Percentiles rank a stretch among this genome's conserved stretches.
Evolutionary conservation across 2,888 invertebrate species (phyloP).

Genomic region (Chrysomela aeneicollis): DNA sequence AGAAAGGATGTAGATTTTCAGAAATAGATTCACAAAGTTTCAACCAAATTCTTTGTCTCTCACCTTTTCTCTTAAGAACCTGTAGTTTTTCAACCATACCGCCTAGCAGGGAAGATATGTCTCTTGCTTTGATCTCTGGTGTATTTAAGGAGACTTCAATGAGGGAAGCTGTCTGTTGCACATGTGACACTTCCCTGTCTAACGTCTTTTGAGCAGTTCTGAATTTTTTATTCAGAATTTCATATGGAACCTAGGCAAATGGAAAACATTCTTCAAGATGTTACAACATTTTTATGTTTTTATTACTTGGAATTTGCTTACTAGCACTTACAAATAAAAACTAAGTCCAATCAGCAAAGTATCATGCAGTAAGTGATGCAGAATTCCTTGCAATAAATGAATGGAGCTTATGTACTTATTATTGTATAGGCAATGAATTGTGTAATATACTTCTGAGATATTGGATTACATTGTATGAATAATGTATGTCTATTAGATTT

Average conservation of each 20-base stretch:
- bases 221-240: constrained; percentile 96
- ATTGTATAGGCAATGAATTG: neutral
- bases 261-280: neutral
- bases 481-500: neutral
- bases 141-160: constrained; percentile 75
- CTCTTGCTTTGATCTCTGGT: constrained; percentile 69
- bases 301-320: neutral
- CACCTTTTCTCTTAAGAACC: constrained; percentile 71
- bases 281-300: no score
- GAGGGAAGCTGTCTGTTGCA: constrained; percentile 80
- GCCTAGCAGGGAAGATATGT: constrained; percentile 79
- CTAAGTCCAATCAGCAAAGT: constrained; percentile 5
- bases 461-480: constrained; percentile 2
- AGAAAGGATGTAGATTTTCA: no score
- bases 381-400: neutral
- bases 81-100: constrained; percentile 89
- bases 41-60: no score
- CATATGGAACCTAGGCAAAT: constrained; percentile 87
- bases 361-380: neutral
- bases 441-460: no score
- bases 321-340: neutral
- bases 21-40: no score
- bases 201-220: constrained; percentile 93
- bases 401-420: neutral
- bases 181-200: constrained; percentile 91